Conservation (phyloP, 2,888 invertebrate species). For the Molorchus minor region DNA sequence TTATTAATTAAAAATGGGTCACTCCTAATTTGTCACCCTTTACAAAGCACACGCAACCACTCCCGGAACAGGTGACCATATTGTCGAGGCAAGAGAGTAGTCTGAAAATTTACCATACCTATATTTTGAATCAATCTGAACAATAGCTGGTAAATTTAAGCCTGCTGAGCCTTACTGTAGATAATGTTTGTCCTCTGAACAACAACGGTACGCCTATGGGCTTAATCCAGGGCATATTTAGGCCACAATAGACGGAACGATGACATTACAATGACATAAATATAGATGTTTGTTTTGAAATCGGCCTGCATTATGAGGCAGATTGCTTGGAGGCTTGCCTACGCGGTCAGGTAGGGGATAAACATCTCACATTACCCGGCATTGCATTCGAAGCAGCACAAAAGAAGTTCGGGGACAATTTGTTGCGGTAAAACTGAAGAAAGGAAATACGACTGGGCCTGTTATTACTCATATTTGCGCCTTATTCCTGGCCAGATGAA, state of each 20-base stretch:
- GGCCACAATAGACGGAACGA: constrained; percentile 59
- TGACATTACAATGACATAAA: constrained; percentile 63
- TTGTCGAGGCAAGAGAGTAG: no score
- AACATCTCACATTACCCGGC: constrained; percentile 62
- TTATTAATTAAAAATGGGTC: no score
- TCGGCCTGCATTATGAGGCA: constrained; percentile 53
- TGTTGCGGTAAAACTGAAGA: constrained; percentile 60
- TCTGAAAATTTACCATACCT: no score
- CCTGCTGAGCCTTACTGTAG: no score
- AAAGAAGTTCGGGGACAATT: constrained; percentile 58
- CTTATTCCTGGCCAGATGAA: constrained; percentile 18
- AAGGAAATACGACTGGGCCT: constrained; percentile 53
- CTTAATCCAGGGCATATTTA: constrained; percentile 49
- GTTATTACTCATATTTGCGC: constrained; percentile 23
- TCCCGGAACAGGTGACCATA: no score
- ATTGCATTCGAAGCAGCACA: constrained; percentile 53
- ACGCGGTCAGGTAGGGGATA: constrained; percentile 57
- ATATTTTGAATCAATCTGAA: no score
- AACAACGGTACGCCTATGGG: constrained; percentile 26
- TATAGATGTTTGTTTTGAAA: constrained; percentile 61
- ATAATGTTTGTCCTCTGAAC: no score
- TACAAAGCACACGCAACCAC: no score
- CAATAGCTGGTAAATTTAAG: no score
- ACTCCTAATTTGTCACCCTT: no score
- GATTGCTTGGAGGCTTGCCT: constrained; percentile 56